Percentiles rank a stretch among this genome's conserved stretches.
Conservation (phyloP, 64 coral and sea anemone genomes). For the Platygyra sinensis region DNA sequence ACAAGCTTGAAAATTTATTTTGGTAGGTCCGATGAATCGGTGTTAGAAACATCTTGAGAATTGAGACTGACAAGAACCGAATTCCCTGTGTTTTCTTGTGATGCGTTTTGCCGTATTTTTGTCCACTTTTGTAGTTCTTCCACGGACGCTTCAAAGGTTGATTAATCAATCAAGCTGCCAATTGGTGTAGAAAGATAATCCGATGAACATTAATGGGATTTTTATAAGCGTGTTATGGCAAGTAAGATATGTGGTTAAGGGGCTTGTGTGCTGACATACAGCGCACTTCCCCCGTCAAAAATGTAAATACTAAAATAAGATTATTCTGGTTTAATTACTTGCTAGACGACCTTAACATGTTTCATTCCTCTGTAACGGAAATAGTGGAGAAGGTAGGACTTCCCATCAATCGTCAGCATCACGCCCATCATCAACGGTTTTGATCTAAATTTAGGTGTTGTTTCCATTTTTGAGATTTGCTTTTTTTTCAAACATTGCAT, state of each 20-base stretch:
- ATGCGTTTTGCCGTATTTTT: too few species aligned
- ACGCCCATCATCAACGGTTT: background rate
- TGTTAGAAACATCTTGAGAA: too few species aligned
- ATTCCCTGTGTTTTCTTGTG: too few species aligned
- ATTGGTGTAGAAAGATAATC: background rate
- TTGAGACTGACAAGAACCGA: too few species aligned
- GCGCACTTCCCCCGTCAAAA: background rate
- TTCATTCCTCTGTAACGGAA: background rate
- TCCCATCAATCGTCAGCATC: background rate
- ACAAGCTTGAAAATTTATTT: too few species aligned
- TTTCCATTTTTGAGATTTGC: background rate
- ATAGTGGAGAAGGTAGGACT: background rate
- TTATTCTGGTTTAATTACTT: background rate
- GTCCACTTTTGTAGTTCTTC: too few species aligned
- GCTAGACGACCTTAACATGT: background rate
- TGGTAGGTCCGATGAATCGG: too few species aligned
- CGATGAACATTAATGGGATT: background rate
- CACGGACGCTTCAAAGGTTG: background rate
- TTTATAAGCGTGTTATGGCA: constrained; percentile 14
- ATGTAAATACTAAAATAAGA: background rate
- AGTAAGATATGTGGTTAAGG: background rate
- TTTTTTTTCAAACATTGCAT: background rate
- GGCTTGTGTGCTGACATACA: background rate
- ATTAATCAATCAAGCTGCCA: background rate
- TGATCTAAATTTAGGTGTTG: background rate